Conservation (phyloP, 2,888 invertebrate species). For the Zaprionus lineosus region DNA sequence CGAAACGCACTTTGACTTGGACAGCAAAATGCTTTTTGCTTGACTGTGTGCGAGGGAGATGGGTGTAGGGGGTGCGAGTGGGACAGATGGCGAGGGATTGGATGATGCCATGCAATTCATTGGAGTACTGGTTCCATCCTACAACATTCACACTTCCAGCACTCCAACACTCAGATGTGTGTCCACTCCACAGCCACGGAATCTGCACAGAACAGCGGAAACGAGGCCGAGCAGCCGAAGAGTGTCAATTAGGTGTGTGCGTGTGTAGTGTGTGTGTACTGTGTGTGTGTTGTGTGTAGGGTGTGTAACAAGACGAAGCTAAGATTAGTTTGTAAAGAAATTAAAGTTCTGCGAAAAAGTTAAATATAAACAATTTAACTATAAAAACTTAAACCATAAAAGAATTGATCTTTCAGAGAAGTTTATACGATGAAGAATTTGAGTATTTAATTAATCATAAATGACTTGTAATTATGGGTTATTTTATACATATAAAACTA, state of each 20-base stretch:
- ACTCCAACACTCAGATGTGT: constrained; percentile 19
- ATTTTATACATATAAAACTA: too few species aligned
- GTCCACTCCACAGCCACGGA: constrained; percentile 10
- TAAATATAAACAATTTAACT: too few species aligned
- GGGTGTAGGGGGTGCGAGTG: neutral
- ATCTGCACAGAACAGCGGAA: constrained; percentile 22
- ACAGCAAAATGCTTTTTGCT: constrained; percentile 56
- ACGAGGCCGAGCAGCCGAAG: constrained; percentile 1
- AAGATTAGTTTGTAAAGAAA: neutral
- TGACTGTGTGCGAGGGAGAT: neutral
- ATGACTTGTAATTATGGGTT: too few species aligned
- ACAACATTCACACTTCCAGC: constrained; percentile 4
- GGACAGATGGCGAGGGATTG: constrained; percentile 39
- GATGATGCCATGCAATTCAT: constrained; percentile 54
- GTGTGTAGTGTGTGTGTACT: too few species aligned
- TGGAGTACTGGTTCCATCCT: too few species aligned
- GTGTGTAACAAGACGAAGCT: neutral
- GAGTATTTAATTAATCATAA: too few species aligned
- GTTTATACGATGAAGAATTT: too few species aligned
- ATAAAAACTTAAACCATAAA: too few species aligned
- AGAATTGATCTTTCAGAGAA: too few species aligned
- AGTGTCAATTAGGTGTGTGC: constrained; percentile 9
- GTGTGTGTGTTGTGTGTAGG: constrained; percentile 5
- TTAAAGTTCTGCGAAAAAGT: neutral
- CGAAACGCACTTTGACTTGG: constrained; percentile 76